These are phyloP conservation scores for Ormyrus rosae DNA, from an alignment of 2,888 invertebrate species.

Conservation along the genomic window DNA sequence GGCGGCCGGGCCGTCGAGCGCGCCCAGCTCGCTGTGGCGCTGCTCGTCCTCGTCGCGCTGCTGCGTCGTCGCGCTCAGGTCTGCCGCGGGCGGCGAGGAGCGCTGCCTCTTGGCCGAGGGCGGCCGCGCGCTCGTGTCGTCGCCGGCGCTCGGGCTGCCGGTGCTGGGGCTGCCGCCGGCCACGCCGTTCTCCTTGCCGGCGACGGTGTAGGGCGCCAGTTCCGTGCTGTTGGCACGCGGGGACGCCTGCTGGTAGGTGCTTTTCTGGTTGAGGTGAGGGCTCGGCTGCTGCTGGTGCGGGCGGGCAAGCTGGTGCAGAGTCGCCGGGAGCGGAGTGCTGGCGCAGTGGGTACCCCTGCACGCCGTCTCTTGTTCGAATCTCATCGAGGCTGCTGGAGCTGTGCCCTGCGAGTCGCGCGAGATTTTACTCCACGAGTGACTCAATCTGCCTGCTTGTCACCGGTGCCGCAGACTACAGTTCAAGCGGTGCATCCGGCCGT, in stretches of 20 bases:
- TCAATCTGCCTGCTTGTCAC: slow-evolving; percentile 55
- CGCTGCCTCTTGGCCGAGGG: slow-evolving; percentile 33
- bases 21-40: slow-evolving; percentile 57
- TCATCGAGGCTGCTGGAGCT: slow-evolving; percentile 78
- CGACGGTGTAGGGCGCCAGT: slow-evolving; percentile 53
- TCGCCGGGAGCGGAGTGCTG: slow-evolving; percentile 77
- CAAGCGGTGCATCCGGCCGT: too few relatives aligned
- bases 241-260: not conserved
- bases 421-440: slow-evolving; percentile 77
- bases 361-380: slow-evolving; percentile 82
- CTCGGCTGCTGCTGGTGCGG: slow-evolving; percentile 81
- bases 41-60: slow-evolving; percentile 58
- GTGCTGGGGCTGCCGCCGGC: slow-evolving; percentile 56
- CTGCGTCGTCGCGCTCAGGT: slow-evolving; percentile 55
- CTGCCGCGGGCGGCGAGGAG: slow-evolving; percentile 14
- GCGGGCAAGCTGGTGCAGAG: slow-evolving; percentile 81
- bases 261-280: slow-evolving; percentile 77
- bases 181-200: slow-evolving; percentile 42
- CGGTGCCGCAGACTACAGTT: not conserved
- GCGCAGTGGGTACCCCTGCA: slow-evolving; percentile 81
- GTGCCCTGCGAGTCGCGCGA: slow-evolving; percentile 79
- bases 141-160: slow-evolving; percentile 46
- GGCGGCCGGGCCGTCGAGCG: slow-evolving; percentile 67
- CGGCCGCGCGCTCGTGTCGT: slow-evolving; percentile 47
- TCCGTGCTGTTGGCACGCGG: slow-evolving; percentile 29